phyloP scores from a whole-genome alignment of 2,113 vertebrate genomes.

The Empidonax traillii region DNA sequence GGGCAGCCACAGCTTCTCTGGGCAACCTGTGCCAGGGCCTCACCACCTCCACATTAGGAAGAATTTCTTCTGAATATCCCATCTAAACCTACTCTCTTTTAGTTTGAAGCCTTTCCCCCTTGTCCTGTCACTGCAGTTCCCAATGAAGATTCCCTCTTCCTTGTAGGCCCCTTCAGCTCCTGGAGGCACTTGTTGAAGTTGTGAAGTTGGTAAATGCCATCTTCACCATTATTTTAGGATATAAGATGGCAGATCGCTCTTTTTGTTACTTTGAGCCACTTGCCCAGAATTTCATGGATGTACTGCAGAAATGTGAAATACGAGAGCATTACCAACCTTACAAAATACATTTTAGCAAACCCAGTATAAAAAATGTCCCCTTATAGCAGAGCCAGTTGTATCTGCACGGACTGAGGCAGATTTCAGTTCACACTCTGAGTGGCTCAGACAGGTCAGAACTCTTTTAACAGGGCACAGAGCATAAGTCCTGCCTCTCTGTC shows the following conservation, averaged over 20 bases:
- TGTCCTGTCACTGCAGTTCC: neutral
- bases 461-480: neutral
- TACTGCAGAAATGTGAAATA: neutral
- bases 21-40: neutral
- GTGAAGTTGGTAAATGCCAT: no score
- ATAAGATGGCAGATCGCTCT: neutral
- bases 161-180: neutral
- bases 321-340: neutral
- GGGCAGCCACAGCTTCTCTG: neutral
- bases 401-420: no score
- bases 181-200: neutral
- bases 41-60: neutral
- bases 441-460: neutral
- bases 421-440: neutral
- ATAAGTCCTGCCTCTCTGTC: neutral
- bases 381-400: neutral
- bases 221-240: neutral
- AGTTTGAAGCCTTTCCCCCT: neutral
- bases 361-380: neutral
- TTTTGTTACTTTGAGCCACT: neutral
- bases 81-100: neutral
- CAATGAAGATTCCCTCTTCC: neutral
- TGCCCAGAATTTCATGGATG: neutral
- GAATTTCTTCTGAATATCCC: neutral
- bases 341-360: neutral